These are phyloP conservation scores for Trichopria drosophilae DNA, from an alignment of 2,888 invertebrate species.

Conservation along the genomic window DNA sequence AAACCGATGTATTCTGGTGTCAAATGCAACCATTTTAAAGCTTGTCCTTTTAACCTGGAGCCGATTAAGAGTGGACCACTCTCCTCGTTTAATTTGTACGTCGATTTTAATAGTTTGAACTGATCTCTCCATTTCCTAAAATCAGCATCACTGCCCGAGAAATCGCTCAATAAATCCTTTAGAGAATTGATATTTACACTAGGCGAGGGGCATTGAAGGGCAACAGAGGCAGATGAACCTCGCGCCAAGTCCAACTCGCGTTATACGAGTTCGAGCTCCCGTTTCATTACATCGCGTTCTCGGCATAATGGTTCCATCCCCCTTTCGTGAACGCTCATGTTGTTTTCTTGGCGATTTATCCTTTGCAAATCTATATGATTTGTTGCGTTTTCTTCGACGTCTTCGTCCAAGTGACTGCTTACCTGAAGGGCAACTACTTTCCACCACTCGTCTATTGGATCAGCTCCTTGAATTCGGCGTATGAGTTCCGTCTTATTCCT, in stretches of 20 bases:
- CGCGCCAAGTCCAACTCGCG: too few species aligned
- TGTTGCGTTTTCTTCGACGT: too few species aligned
- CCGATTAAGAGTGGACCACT: background rate
- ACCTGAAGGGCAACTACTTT: background rate
- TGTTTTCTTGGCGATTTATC: background rate
- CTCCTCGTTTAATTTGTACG: background rate
- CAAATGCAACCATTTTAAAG: background rate
- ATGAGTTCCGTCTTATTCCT: background rate
- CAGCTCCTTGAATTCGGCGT: background rate
- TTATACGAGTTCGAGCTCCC: background rate
- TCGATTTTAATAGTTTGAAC: background rate
- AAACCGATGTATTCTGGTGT: conserved; percentile 4
- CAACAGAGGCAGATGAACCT: too few species aligned
- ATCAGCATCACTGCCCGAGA: background rate
- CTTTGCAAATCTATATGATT: too few species aligned
- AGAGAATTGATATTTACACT: background rate
- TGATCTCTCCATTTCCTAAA: too few species aligned
- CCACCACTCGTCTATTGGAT: background rate
- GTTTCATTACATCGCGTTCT: background rate
- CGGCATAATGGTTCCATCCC: background rate
- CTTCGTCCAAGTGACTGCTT: too few species aligned
- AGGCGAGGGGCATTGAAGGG: too few species aligned
- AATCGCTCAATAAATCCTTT: background rate
- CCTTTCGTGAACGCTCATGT: background rate
- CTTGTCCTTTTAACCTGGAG: background rate